Evolutionary conservation across 2,888 invertebrate genomes (phyloP), one percentile per base, ranked within the genome.

Genomic region (Drosophila anomelani): DNA sequence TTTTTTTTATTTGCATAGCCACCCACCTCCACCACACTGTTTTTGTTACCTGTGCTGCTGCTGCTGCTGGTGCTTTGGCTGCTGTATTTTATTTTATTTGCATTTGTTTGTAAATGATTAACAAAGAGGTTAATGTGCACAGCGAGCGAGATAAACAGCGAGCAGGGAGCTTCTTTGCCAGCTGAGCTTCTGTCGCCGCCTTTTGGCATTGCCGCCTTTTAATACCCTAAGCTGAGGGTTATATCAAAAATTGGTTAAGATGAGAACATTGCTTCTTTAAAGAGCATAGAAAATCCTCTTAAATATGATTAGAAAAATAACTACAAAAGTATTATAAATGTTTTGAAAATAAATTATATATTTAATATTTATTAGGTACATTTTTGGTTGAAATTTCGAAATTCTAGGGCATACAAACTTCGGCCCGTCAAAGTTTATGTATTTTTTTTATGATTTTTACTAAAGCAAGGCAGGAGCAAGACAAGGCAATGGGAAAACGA

Each of bases 71-170:
- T 29, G 29, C 29, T 2, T 29, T 29, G 8, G 29, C 53, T 72
- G 69, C 56, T 75, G 63, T 82, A 53, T 82, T 82, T 84, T 85
- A 79, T 82, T 85, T 84, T 77, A 79, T 84, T 85, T 87, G 81
- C 85, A 85, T 85, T 85, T 85, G 85, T 85, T 85, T 85, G 81
- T 85, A 87, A 85, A 87, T 85, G 82, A 85, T 85, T 85, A 87
- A 85, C 82, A 87, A 87, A 87, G 84, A 87, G 84, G 87, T 85
- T 85, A 85, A 87, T 87, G 88, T 87, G 84, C 79, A 80, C 66
- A 70, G 71, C 53, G 75, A 54, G 56, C 44, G 55, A 70, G 78
- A 76, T 72, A 80, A 80, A 74, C 71, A 82, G 79, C 79, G 61
- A 70, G 66, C 60, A 57, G 82, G 76, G 64, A 73, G 51, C 20